phyloP scores from a whole-genome alignment of 2,113 vertebrate species.

The Rhadina sibilatrix region DNA sequence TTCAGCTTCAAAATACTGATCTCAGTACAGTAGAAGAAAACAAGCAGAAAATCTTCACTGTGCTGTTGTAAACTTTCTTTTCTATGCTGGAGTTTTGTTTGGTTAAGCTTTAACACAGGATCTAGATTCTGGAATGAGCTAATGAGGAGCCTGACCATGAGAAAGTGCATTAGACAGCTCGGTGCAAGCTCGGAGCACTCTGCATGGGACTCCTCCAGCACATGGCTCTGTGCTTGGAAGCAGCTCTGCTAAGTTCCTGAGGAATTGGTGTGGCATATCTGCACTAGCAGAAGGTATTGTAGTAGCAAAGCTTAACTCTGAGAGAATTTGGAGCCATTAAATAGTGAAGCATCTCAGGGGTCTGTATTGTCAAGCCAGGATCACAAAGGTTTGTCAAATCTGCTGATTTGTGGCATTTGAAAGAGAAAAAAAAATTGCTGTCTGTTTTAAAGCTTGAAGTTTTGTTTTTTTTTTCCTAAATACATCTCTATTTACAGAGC shows the following conservation, averaged over 20 bases:
- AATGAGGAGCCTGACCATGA: not conserved
- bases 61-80: not conserved
- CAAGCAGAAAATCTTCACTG: not conserved
- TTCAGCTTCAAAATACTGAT: not conserved
- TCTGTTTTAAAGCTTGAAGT: not conserved
- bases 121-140: not conserved
- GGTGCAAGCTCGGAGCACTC: rapidly evolving
- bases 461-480: not conserved
- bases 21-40: not conserved
- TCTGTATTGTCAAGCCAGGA: not conserved
- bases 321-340: not conserved
- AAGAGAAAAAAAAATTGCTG: not conserved
- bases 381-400: not conserved
- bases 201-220: not conserved
- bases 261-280: not conserved
- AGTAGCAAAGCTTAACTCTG: not conserved
- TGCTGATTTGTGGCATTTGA: not conserved
- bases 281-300: not conserved
- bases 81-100: not conserved
- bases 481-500: not conserved
- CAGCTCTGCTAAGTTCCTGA: not conserved
- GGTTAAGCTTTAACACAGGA: not conserved
- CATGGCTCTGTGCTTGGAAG: not conserved
- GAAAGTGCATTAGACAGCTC: not conserved
- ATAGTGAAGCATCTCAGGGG: not conserved